Conservation (phyloP, 2,797 vertebrate species). For the Hybognathus amarus region DNA sequence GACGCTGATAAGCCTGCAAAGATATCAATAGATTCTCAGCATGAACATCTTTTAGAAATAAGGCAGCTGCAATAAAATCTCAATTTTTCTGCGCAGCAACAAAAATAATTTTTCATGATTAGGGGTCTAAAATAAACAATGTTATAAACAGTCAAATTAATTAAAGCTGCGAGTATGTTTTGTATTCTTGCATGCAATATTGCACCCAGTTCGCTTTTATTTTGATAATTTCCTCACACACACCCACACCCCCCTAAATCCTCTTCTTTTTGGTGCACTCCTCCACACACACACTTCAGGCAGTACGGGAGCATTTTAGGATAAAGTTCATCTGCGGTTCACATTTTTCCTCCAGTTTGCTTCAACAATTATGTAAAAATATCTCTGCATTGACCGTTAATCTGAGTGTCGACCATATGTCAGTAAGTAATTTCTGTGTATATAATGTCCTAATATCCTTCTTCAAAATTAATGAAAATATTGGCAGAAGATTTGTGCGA, state of each 20-base stretch:
- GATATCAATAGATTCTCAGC: constrained; percentile 25
- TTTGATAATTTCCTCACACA: constrained; percentile 26
- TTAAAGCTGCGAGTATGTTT: background rate
- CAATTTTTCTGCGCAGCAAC: background rate
- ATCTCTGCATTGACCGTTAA: constrained; percentile 56
- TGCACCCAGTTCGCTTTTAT: constrained; percentile 31
- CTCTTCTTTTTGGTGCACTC: constrained; percentile 37
- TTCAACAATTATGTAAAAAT: constrained; percentile 63
- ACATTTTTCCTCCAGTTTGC: constrained; percentile 55
- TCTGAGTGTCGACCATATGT: constrained; percentile 44
- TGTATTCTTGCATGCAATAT: constrained; percentile 13
- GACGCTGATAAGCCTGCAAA: constrained; percentile 6
- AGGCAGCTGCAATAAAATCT: constrained; percentile 2
- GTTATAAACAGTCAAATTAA: constrained; percentile 4
- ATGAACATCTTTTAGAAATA: constrained; percentile 3
- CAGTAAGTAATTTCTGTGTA: constrained; percentile 44
- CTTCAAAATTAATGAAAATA: background rate
- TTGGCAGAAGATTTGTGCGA: background rate
- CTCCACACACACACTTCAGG: constrained; percentile 55
- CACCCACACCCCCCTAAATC: background rate
- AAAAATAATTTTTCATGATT: background rate
- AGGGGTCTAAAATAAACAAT: constrained; percentile 25
- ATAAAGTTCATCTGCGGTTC: constrained; percentile 62
- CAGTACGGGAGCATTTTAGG: constrained; percentile 61
- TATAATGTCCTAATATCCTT: constrained; percentile 16